Evolutionary conservation across 2,113 vertebrate species (phyloP).

Genomic region (Heteronetta atricapilla): DNA sequence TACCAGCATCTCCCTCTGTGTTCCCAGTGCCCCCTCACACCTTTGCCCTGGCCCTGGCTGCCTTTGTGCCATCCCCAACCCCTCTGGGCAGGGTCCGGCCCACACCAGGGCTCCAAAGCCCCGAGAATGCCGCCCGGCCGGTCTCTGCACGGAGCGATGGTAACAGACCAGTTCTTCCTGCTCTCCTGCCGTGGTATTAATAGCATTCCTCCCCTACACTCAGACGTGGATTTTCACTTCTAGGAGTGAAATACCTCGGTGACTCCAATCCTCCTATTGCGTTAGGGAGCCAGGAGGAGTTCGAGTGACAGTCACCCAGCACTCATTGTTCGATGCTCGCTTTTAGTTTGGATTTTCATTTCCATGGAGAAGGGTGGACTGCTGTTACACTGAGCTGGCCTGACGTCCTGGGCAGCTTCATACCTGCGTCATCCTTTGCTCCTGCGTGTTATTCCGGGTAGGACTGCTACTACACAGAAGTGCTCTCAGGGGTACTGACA

Average conservation of each 20-base stretch:
- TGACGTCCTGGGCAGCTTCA: background rate
- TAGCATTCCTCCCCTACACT: background rate
- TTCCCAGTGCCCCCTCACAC: background rate
- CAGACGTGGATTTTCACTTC: background rate
- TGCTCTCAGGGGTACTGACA: background rate
- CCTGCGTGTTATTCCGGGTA: background rate
- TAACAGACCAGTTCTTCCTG: constrained; percentile 37
- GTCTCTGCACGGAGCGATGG: background rate
- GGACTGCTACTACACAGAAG: background rate
- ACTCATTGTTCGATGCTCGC: background rate
- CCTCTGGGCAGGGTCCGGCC: background rate
- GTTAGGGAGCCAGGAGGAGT: background rate
- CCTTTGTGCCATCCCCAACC: background rate
- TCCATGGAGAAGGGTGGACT: background rate
- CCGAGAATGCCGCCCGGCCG: background rate
- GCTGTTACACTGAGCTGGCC: background rate
- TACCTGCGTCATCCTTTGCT: background rate
- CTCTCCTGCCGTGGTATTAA: background rate
- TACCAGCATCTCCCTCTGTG: background rate
- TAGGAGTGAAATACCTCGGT: background rate
- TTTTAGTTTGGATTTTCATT: constrained; percentile 14
- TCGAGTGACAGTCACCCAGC: background rate
- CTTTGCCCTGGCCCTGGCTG: background rate
- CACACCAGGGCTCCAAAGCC: background rate
- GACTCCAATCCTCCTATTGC: background rate